A percentile compares a stretch with the other conserved stretches of the same genome.
phyloP scores from a whole-genome alignment of 64 coral and sea anemone genomes.

The Stichodactyla helianthus region DNA sequence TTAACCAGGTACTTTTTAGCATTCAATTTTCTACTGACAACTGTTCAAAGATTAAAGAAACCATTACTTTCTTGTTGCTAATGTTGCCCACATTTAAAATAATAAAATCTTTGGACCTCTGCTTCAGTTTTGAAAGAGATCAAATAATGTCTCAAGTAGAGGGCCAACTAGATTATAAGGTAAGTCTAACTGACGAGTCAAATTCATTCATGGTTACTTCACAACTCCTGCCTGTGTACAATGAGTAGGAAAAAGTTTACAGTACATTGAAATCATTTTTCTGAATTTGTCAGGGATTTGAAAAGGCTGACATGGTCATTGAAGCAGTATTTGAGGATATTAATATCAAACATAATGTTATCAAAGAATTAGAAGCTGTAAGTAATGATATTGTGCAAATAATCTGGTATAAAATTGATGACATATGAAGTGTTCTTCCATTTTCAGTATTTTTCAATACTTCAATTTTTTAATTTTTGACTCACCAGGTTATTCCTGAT shows the following conservation, averaged over 20 bases:
- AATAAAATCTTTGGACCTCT: neutral
- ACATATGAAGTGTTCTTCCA: neutral
- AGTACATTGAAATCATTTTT: neutral
- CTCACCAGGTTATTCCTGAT: slow-evolving; percentile 78
- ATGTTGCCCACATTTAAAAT: neutral
- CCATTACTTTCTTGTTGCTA: neutral
- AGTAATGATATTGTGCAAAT: neutral
- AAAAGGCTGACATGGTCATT: slow-evolving; percentile 91
- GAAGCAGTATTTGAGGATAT: slow-evolving; percentile 99
- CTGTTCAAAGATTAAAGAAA: too few species aligned
- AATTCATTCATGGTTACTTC: neutral
- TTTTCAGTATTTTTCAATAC: too few species aligned
- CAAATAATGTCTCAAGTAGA: slow-evolving; percentile 64
- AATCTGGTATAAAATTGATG: neutral
- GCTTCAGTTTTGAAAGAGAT: slow-evolving; percentile 82
- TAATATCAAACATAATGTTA: slow-evolving; percentile 97
- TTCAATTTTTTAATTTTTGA: too few species aligned
- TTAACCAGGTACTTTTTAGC: slow-evolving; percentile 67
- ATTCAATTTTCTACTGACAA: too few species aligned
- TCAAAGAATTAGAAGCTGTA: slow-evolving; percentile 87
- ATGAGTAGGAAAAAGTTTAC: too few species aligned
- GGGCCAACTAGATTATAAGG: slow-evolving; percentile 83
- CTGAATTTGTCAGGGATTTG: slow-evolving; percentile 58
- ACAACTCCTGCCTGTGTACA: too few species aligned
- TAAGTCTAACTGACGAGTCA: neutral